These are phyloP conservation scores for Peromyscus nudipes DNA, from an alignment of 2,797 vertebrate species.

Conservation along the genomic window DNA sequence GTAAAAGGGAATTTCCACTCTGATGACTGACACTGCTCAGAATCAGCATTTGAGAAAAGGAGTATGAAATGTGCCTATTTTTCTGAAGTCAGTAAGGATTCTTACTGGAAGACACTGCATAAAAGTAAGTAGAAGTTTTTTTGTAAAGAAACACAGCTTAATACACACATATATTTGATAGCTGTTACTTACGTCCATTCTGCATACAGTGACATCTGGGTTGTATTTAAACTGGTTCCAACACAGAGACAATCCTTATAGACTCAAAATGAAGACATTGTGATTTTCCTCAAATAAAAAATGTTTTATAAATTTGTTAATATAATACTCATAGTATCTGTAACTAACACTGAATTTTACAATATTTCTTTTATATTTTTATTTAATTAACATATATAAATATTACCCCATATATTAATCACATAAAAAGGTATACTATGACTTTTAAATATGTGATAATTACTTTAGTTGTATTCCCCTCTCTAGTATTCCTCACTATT, in stretches of 20 bases:
- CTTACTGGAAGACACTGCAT: not conserved
- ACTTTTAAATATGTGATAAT: not conserved
- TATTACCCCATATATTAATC: not conserved
- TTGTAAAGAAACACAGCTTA: conserved; percentile 24
- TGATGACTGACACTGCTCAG: not conserved
- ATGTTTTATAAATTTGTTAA: not conserved
- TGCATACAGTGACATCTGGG: not conserved
- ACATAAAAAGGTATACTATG: not conserved
- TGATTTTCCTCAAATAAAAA: conserved; percentile 27
- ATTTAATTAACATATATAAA: not conserved
- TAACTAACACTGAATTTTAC: not conserved
- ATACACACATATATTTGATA: not conserved
- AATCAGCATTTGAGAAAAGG: not conserved
- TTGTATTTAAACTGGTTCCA: not conserved
- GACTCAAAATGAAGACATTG: conserved; percentile 6
- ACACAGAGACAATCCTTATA: not conserved
- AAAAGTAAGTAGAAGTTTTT: conserved; percentile 4
- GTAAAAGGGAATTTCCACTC: not conserved
- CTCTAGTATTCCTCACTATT: not conserved
- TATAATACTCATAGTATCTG: no score
- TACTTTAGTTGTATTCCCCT: not conserved
- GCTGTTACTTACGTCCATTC: not conserved
- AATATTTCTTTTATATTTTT: not conserved
- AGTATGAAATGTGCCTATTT: not conserved
- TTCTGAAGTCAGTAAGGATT: not conserved